Percentiles rank a stretch among this genome's conserved stretches.
phyloP scores from a whole-genome alignment of 2,113 vertebrate genomes.

The Gopherus flavomarginatus region DNA sequence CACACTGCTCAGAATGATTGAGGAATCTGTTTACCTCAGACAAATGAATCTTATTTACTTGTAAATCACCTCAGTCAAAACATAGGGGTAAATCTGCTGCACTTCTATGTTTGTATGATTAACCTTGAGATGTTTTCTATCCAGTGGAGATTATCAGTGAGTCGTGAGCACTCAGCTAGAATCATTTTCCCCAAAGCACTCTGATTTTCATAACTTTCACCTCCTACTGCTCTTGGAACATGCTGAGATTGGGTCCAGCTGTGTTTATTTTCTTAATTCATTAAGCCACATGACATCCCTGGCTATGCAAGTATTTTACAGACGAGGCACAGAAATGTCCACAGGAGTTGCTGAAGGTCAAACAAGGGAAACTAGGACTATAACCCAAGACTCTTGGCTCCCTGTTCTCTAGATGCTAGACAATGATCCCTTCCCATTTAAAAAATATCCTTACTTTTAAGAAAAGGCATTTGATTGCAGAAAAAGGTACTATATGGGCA shows the following conservation, averaged over 20 bases:
- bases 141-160: not conserved
- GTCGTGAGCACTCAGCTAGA: rapidly evolving
- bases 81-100: not conserved
- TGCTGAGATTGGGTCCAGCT: not conserved
- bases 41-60: too few relatives aligned
- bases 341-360: not conserved
- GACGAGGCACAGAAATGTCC: not conserved
- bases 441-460: not conserved
- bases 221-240: not conserved
- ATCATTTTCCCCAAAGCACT: not conserved
- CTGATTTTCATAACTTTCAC: slow-evolving; percentile 1
- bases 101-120: not conserved
- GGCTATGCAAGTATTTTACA: not conserved
- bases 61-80: not conserved
- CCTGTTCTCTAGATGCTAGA: not conserved
- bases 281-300: not conserved
- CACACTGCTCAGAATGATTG: too few relatives aligned
- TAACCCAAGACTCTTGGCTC: rapidly evolving
- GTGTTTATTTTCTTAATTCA: not conserved
- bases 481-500: not conserved
- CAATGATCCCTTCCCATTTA: not conserved
- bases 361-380: not conserved
- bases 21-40: too few relatives aligned
- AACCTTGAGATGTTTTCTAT: not conserved
- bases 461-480: not conserved